Evolutionary conservation across 2,113 vertebrate species (phyloP).

Genomic region (Actenoides hombroni): DNA sequence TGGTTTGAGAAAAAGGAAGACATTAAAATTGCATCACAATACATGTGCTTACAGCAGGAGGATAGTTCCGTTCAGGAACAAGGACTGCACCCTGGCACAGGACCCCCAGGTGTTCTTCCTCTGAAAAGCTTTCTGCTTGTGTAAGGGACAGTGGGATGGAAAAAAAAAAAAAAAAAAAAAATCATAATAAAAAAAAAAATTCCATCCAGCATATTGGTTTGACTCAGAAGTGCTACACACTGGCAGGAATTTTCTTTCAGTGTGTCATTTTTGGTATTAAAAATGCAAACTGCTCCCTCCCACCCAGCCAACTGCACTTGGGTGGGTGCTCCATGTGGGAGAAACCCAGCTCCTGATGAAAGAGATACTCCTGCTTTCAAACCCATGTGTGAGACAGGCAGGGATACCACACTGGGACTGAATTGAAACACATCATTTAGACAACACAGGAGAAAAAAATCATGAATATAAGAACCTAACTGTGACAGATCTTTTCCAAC

Average conservation of each 20-base stretch:
- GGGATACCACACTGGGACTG: background rate
- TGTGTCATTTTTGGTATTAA: background rate
- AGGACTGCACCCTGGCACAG: background rate
- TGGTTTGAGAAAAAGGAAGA: background rate
- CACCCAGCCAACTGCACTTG: conserved; percentile 18
- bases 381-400: background rate
- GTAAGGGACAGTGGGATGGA: background rate
- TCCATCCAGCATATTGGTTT: background rate
- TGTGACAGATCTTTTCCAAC: background rate
- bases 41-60: background rate
- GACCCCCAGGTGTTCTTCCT: fast-evolving
- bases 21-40: background rate
- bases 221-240: background rate
- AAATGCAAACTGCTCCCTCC: conserved; percentile 6
- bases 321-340: background rate
- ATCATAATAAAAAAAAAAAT: too few species aligned
- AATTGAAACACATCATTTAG: background rate
- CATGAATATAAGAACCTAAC: background rate
- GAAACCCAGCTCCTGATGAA: background rate
- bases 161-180: too few species aligned
- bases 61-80: background rate
- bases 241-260: background rate
- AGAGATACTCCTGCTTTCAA: background rate
- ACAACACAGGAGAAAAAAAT: background rate
- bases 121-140: background rate